Base-by-base conservation (phyloP, 2,888 invertebrate genomes). In the Molorchus minor region DNA sequence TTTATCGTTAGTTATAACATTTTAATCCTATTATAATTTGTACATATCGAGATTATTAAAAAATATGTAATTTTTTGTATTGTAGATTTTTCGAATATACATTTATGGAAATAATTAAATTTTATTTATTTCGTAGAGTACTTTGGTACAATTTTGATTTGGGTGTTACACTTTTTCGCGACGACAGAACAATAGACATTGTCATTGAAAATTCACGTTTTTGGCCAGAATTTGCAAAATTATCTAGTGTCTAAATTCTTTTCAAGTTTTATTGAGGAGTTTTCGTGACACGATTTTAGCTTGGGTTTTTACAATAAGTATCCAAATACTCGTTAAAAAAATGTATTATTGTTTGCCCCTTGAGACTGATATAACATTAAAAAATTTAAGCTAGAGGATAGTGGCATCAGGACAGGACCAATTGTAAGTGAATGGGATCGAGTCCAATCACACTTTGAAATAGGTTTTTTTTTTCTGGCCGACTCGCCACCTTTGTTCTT, bases 301-400 rank as follows among this genome's bases (percentile, higher is more conserved):
- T 76, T 77, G 73, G 73, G 72, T 75, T 76, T 58, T 58, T 70
- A 52, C 46, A 25, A 43, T 59, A 58, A 54, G 36, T 58, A 64
- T 66, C 60, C 56, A 62, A 66, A 66, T 64, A 66, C 63, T 62
- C 63, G 60, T 61, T 57, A 49, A 56, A 56, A 65, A 55, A 65
- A 55, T 63, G 46, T 65, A 76, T 77, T 78, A 77, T 79, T 73
- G 71, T 81, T 80, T 78, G 79, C 79, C 79, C 78, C 75, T 80
- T 81, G 80, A 81, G 81, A 81, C 81, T 81, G 81, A 81, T 78
- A 65, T 77, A 75, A 75, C 73, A 67, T 67, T 67, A 70, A 68
- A 57, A 57, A 63, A 45, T 54, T 58, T 70, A 71, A 65, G 68
- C 64, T 74, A 73, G 71, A 57, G 67, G 67, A 65, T 73, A 73